Evolutionary conservation across 1,140 invertebrate genomes (phyloP), one percentile per base, ranked within the genome.

Genomic region (Neodiprion fabricii): DNA sequence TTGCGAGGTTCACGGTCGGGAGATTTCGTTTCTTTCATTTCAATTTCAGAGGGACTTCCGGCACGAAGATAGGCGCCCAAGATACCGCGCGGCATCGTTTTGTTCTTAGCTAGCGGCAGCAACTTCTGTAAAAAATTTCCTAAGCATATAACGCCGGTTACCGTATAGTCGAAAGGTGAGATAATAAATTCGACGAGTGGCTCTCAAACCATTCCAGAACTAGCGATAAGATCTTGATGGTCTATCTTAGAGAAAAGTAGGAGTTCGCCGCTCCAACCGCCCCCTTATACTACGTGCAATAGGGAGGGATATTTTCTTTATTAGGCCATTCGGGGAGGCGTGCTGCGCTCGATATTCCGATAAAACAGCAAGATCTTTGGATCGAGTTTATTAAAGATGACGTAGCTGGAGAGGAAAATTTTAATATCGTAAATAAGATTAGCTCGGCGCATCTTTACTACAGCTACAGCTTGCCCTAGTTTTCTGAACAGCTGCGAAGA

Each of bases 111-210:
- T 40, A 40, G 28, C 28, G 5, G 53, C 53, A 61, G n/a, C 53
- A 61, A 61, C 53, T 61, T 61, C 53, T 61, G 53, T 61, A 11
- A 61, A 40, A 9, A 61, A 61, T 61, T 61, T 61, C n/a, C 3
- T 61, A 61, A 61, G n/a, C 53, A 61, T 17, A 61, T 61, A 61
- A 61, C 53, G n/a, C 53, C n/a, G 11, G 53, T 61, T 61, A 61
- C 53, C 53, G 5, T 61, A 17, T 12, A 61, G 53, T 61, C 53
- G 53, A 61, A 61, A 12, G 53, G 53, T 17, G 53, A 61, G 53
- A 61, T 61, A 61, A 61, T 61, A 61, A 61, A 61, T 61, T 61
- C 53, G 53, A 61, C 11, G 53, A 61, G 53, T 61, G 53, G 53
- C 53, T 61, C 53, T 61, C 53, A 14, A 61, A 61, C 53, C 53